Conservation (phyloP, 2,113 vertebrate species). For the Rana temporaria region DNA sequence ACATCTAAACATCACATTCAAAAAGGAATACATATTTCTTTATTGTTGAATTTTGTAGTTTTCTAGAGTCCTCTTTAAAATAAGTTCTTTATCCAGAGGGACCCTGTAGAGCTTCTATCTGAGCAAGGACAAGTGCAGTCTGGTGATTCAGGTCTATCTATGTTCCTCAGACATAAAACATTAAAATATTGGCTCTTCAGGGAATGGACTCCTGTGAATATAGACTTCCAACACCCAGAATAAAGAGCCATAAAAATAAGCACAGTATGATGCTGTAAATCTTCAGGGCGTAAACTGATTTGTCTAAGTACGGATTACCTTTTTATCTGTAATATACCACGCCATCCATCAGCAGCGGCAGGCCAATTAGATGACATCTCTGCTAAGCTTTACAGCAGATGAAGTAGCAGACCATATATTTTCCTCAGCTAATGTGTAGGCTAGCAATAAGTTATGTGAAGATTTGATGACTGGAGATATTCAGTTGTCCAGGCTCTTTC, state of each 20-base stretch:
- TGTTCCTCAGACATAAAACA: conserved; percentile 31
- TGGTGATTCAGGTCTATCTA: conserved; percentile 10
- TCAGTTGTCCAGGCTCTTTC: conserved; percentile 25
- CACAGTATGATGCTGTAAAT: conserved; percentile 8
- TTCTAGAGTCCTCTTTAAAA: too few species aligned
- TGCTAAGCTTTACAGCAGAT: conserved; percentile 38
- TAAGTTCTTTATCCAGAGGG: too few species aligned
- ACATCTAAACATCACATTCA: too few species aligned
- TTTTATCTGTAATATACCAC: conserved; percentile 27
- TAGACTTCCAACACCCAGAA: conserved; percentile 30
- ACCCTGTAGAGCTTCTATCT: too few species aligned
- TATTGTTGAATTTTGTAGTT: too few species aligned
- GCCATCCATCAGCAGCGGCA: background rate
- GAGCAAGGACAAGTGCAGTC: background rate
- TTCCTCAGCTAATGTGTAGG: conserved; percentile 17
- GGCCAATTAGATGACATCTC: conserved; percentile 19
- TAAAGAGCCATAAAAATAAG: conserved; percentile 17
- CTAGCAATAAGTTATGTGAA: conserved; percentile 35
- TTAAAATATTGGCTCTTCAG: conserved; percentile 17
- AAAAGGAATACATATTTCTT: too few species aligned
- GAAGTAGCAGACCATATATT: background rate
- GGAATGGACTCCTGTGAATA: conserved; percentile 1
- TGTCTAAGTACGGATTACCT: conserved; percentile 31
- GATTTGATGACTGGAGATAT: conserved; percentile 31
- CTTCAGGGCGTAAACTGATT: conserved; percentile 33